Evolutionary conservation across 2,113 vertebrate genomes (phyloP), one percentile per base, ranked within the genome.

Genomic region (Clarias macrocephalus): DNA sequence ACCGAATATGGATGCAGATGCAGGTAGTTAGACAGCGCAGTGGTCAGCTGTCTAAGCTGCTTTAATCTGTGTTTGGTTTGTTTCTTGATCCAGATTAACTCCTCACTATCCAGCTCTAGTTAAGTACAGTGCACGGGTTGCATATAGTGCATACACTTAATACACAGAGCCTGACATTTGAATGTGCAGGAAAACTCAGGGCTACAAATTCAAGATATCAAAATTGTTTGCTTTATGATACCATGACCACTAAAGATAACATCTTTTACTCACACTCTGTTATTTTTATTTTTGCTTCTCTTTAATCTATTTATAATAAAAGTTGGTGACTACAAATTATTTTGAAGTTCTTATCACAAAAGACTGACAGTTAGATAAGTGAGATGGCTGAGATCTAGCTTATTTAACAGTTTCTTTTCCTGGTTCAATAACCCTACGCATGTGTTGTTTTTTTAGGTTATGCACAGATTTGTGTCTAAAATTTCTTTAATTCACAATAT

Each of bases 31-130:
- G 30, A 86, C 30, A 52, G 85, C 62, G 37, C 18, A 18, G 72
- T 72, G 56, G 66, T 18, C 85, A 82, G 30, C 66, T 86, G 77
- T 80, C 66, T 86, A 77, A 72, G 28, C 65, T 86, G 79, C 85
- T 86, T 86, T 82, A 86, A 86, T 72, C 85, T 86, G 33, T 3
- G 7, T 80, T 86, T 54, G 13, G 7, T n/a, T 80, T 80, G 62
- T 80, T 33, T 68, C 62, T 66, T 16, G 48, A 86, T 63, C 48
- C 70, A 65, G 72, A 77, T 52, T 30, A 33, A 70, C 19, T 56
- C 52, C 66, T 57, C n/a, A 18, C 63, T 56, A 4, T 30, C 8
- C 65, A 72, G 66, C 37, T 73, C 5, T 16, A 72, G 70, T 60
- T 60, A 18, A 28, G 37, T 42, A n/a, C 6, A 62, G 83, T 13